phyloP scores from a whole-genome alignment of 2,888 invertebrate genomes.

The Cantharis lateralis region DNA sequence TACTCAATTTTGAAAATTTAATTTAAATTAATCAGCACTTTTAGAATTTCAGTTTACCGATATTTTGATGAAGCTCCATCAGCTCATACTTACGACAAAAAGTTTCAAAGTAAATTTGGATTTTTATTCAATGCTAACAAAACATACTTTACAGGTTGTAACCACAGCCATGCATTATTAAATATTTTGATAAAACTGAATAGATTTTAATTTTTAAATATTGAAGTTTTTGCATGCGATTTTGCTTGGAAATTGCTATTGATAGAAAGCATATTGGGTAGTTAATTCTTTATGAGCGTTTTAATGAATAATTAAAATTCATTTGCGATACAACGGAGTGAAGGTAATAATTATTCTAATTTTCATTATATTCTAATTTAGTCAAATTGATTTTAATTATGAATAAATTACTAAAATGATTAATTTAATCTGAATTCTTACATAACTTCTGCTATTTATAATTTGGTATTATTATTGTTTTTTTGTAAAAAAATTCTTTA shows the following conservation, averaged over 20 bases:
- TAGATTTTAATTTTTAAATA: background rate
- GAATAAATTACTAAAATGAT: background rate
- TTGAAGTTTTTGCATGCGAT: background rate
- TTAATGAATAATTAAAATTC: slow-evolving; percentile 1
- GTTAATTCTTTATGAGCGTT: background rate
- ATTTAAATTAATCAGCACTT: no score
- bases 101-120: background rate
- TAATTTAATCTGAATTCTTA: background rate
- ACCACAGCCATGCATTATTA: background rate
- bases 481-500: no score
- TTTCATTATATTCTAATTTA: background rate
- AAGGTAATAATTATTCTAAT: background rate
- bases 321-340: background rate
- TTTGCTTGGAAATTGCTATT: background rate
- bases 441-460: background rate
- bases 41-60: no score
- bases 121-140: background rate
- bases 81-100: background rate
- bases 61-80: no score
- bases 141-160: background rate
- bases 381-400: background rate
- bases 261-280: background rate
- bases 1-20: no score
- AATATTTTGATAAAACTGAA: background rate
- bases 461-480: background rate